Evolutionary conservation across 2,113 vertebrate genomes (phyloP), one percentile per base, ranked within the genome.

Genomic region (Pedionomus torquatus): DNA sequence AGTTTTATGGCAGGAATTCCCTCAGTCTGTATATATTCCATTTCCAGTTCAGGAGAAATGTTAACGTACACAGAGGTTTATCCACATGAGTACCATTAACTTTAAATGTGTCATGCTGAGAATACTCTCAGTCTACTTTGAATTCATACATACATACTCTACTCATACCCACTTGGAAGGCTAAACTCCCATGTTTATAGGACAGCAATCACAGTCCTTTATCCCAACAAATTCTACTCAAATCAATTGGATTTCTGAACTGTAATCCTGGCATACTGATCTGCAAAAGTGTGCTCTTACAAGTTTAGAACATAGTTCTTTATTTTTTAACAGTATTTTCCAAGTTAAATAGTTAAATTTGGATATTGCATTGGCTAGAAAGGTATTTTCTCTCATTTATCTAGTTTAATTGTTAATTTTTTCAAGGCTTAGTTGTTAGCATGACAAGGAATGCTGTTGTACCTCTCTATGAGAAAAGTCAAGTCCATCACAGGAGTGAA

Each of bases 401-500:
- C 4, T 57, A 30, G 4, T 54, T 63, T 54, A 25, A 17, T 41
- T 70, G 26, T 24, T 30, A 35, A 2, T 12, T 51, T 86, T 74
- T 78, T 57, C 14, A 64, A 46, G 17, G 35, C 7, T 25, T 74
- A 49, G 3, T 35, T 37, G 10, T 35, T 74, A 37, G 5, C 4
- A 0, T 49, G 12, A 72, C 3, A 60, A 37, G 21, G 35, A n/a
- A 58, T 43, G 26, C 1, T 80, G 3, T 10, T 69, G 11, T 17
- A 44, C 13, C 9, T 64, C 10, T 41, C 30, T 37, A 5, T 41
- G 10, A 64, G 10, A 11, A 51, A 92, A 87, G 23, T 3, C 9
- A 84, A 51, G 26, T 30, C 7, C 1, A 3, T 3, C 10, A 30
- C 4, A 26, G 18, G 4, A 48, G 3, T 48, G 7, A 6, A 52